Percentiles rank a stretch among this genome's conserved stretches.
phyloP scores from a whole-genome alignment of 2,113 vertebrate species.

The Equus przewalskii region DNA sequence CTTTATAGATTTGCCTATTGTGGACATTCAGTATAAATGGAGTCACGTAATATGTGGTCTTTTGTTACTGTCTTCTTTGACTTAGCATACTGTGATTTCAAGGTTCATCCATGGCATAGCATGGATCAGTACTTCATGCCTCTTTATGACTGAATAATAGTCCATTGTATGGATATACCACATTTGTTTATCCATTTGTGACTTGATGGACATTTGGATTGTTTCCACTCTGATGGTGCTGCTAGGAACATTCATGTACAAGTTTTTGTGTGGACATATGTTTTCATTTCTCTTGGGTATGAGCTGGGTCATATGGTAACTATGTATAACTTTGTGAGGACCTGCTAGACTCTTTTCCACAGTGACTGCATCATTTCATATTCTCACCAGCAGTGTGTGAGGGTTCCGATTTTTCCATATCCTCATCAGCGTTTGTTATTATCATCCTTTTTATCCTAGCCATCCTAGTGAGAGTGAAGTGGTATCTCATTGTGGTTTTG shows the following conservation, averaged over 20 bases:
- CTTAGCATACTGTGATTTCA: conserved; percentile 7
- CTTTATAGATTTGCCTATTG: not conserved
- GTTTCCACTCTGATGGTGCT: conserved; percentile 13
- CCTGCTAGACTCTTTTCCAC: not conserved
- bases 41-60: not conserved
- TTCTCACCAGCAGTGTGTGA: not conserved
- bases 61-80: conserved; percentile 39
- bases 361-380: not conserved
- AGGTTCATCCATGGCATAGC: not conserved
- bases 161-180: not conserved
- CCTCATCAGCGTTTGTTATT: not conserved
- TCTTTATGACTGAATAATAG: not conserved
- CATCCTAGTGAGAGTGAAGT: not conserved
- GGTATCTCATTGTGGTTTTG: not conserved
- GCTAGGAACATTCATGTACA: not conserved
- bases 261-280: not conserved
- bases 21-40: conserved; percentile 8
- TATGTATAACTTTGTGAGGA: not conserved
- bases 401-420: not conserved
- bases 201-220: not conserved
- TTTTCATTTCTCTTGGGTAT: conserved; percentile 14
- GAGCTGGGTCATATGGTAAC: not conserved
- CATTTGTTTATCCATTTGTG: not conserved
- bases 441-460: not conserved
- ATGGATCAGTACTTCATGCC: not conserved